phyloP scores from a whole-genome alignment of 2,797 vertebrate genomes.

The Gymnopithys bicolor region DNA sequence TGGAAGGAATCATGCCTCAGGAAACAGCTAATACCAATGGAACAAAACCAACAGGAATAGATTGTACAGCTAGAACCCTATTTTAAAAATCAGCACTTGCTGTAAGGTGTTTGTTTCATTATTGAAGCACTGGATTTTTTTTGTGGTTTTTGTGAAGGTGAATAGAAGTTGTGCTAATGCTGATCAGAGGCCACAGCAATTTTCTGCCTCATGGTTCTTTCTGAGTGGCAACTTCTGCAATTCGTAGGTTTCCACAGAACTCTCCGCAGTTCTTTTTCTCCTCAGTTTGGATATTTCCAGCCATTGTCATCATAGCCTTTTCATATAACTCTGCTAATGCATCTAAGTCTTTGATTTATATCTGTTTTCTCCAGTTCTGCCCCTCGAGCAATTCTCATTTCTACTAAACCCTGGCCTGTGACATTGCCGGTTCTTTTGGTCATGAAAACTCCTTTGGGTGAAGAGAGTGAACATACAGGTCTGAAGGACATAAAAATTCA shows the following conservation, averaged over 20 bases:
- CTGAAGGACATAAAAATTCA: background rate
- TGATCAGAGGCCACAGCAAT: background rate
- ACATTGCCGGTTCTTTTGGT: background rate
- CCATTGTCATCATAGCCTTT: background rate
- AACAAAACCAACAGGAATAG: background rate
- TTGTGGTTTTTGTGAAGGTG: background rate
- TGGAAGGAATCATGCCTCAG: conserved; percentile 13
- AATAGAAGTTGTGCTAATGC: background rate
- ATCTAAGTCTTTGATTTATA: conserved; percentile 1
- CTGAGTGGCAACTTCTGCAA: background rate
- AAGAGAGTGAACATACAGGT: background rate
- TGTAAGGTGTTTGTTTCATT: background rate
- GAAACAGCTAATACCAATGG: background rate
- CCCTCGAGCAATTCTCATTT: background rate
- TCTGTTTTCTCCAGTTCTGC: background rate
- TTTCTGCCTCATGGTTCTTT: background rate
- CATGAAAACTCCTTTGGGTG: background rate
- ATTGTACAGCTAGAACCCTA: background rate
- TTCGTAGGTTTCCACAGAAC: background rate
- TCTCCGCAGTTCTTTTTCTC: background rate
- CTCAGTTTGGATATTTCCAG: background rate
- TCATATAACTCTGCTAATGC: background rate
- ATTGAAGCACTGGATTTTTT: background rate
- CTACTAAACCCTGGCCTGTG: background rate
- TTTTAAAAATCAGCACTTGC: background rate